Evolutionary conservation across 2,797 vertebrate species (phyloP).

Genomic region (Neopelma chrysocephalum): DNA sequence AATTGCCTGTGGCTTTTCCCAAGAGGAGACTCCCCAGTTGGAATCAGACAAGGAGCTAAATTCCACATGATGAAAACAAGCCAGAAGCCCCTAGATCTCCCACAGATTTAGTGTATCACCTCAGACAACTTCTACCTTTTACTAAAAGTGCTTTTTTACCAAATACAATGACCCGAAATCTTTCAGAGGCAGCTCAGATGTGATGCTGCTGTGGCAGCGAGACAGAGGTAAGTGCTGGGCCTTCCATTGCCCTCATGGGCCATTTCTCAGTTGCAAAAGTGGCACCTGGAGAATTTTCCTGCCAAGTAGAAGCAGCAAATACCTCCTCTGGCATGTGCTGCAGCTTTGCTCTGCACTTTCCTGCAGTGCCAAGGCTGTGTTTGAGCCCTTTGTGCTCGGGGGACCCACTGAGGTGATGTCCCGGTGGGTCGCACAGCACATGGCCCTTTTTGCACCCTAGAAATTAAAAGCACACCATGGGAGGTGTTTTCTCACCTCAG

Average conservation of each 20-base stretch:
- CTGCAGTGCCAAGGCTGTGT: background rate
- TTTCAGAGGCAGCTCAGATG: background rate
- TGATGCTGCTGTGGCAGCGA: accelerated
- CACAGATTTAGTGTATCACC: accelerated
- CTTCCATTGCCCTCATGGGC: accelerated
- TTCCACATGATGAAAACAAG: background rate
- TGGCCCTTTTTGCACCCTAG: background rate
- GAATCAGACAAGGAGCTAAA: background rate
- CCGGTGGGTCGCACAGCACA: accelerated
- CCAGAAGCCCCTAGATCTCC: background rate
- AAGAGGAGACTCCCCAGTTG: background rate
- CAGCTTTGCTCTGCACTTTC: background rate
- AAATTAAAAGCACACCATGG: accelerated
- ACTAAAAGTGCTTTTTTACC: background rate
- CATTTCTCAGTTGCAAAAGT: accelerated
- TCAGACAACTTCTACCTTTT: background rate
- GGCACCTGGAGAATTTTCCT: background rate
- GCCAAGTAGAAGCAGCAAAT: background rate
- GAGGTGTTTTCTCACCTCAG: background rate
- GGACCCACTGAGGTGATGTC: accelerated
- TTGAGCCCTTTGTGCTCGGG: background rate
- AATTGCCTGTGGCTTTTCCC: background rate
- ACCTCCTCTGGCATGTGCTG: background rate
- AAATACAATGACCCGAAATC: background rate
- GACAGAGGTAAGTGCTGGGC: background rate